Conservation (phyloP, 2,113 vertebrate genomes). For the Vidua macroura region DNA sequence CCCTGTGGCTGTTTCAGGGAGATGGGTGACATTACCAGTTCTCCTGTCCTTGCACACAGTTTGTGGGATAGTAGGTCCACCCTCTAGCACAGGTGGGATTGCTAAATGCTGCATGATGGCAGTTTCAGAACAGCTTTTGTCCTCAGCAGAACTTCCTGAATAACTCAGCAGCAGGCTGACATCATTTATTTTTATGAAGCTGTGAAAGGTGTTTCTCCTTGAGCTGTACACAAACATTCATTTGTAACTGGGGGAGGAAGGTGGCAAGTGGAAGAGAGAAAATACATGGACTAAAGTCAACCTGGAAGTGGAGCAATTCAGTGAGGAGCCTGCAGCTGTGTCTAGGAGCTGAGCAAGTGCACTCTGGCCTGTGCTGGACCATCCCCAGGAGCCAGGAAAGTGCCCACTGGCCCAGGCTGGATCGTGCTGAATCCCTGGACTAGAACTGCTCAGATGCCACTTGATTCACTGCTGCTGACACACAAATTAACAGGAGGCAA, state of each 20-base stretch:
- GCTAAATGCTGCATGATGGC: neutral
- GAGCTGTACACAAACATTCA: neutral
- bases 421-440: neutral
- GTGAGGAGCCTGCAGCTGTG: neutral
- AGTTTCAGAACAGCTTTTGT: neutral
- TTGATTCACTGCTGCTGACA: neutral
- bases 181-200: neutral
- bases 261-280: neutral
- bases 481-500: neutral
- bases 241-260: neutral
- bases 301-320: neutral
- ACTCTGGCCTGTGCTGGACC: neutral
- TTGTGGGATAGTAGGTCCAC: neutral
- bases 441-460: neutral
- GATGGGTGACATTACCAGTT: neutral
- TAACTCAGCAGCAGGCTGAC: neutral
- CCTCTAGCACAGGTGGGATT: neutral
- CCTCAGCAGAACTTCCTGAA: neutral
- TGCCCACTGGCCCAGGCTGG: neutral
- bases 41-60: neutral
- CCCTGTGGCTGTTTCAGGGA: neutral
- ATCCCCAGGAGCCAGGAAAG: neutral
- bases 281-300: neutral
- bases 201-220: slow-evolving; percentile 22
- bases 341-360: neutral